A percentile compares a stretch with the other conserved stretches of the same genome.
Conservation (phyloP, 2,113 vertebrate species). For the Ranitomeya imitator region DNA sequence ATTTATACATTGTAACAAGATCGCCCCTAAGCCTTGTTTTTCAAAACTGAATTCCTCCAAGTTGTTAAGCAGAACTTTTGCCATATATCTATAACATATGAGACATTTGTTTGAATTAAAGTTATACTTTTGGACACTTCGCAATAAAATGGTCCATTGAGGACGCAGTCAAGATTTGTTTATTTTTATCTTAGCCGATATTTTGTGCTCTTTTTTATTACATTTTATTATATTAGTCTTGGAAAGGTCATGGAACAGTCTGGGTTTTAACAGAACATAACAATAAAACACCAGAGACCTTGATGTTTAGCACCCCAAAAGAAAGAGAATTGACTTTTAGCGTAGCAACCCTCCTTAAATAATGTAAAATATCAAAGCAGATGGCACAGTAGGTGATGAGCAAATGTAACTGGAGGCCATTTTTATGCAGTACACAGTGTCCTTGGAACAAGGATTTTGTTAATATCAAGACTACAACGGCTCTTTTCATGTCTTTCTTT, state of each 20-base stretch:
- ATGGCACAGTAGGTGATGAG: conserved; percentile 48
- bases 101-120: neutral
- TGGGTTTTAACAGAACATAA: neutral
- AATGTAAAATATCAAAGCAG: conserved; percentile 42
- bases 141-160: neutral
- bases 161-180: neutral
- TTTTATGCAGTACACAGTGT: conserved; percentile 42
- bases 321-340: conserved; percentile 22
- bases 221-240: neutral
- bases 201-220: neutral
- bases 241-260: neutral
- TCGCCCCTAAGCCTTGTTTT: no score
- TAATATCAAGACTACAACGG: conserved; percentile 5
- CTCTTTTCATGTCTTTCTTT: neutral
- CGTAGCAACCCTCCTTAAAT: conserved; percentile 25
- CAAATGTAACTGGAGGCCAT: conserved; percentile 49
- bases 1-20: no score
- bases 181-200: neutral
- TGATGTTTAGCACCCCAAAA: conserved; percentile 22
- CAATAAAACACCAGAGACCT: conserved; percentile 27
- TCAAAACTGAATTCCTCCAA: no score
- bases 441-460: conserved; percentile 35
- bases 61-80: neutral
- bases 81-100: neutral
- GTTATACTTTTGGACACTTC: neutral